A percentile compares a stretch with the other conserved stretches of the same genome.
Evolutionary conservation across 2,797 vertebrate genomes (phyloP).

Genomic region (Peromyscus melanophrys): DNA sequence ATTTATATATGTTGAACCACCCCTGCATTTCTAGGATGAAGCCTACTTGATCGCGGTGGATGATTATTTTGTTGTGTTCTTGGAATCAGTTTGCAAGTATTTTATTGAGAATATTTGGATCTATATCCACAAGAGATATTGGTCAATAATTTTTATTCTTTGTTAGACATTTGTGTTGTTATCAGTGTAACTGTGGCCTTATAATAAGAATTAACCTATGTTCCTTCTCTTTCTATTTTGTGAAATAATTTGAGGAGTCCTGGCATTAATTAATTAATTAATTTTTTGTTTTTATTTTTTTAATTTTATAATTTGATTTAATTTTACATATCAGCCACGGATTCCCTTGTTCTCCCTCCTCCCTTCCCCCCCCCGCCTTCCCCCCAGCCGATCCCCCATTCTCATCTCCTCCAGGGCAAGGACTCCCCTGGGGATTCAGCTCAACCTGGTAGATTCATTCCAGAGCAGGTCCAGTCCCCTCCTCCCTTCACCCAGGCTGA

Average conservation of each 20-base stretch:
- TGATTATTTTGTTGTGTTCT: background rate
- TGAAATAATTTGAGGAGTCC: background rate
- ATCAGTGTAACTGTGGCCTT: background rate
- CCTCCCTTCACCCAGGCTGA: too few species aligned
- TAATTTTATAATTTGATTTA: too few species aligned
- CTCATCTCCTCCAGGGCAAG: too few species aligned
- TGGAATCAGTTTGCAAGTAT: background rate
- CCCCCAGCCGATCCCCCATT: too few species aligned
- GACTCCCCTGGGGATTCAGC: too few species aligned
- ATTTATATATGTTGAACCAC: background rate
- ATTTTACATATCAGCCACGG: too few species aligned
- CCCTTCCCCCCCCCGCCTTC: too few species aligned
- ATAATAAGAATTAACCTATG: background rate
- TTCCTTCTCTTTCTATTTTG: background rate
- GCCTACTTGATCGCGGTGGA: background rate
- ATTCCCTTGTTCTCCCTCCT: too few species aligned
- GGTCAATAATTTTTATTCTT: background rate
- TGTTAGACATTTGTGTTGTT: background rate
- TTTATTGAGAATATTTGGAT: background rate
- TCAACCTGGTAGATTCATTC: too few species aligned
- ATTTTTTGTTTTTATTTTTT: too few species aligned
- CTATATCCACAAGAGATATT: background rate
- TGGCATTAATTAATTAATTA: background rate
- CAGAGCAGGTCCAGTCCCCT: too few species aligned
- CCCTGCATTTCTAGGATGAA: background rate